Base-by-base conservation (phyloP, 1,140 invertebrate genomes). In the Drosophila melanica region DNA sequence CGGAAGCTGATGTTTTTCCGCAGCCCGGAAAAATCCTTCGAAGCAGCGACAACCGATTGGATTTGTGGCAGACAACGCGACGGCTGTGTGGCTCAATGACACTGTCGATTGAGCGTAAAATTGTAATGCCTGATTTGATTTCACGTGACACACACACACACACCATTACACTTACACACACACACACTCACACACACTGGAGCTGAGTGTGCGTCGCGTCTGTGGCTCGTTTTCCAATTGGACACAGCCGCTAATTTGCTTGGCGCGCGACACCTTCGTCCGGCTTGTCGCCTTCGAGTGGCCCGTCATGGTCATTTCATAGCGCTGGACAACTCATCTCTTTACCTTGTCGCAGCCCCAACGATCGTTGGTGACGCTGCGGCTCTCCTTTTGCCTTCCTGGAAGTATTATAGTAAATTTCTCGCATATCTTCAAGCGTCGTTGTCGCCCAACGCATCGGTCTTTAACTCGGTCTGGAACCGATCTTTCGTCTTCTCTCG, bases 121-220 rank as follows among this genome's bases (percentile, higher is more conserved):
- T 90, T 81, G 85, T 90, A 66, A 90, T 85, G 85, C 85, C 69
- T 90, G 86, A 90, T 90, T 90, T 90, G 77, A 90, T 85, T 90
- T 90, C 81, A 90, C 77, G 77, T 80, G 85, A 84, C 84, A 18
- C 8, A 51, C 35, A 50, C 16, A 16, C n/a, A 18, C 35, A 51
- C 47, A 54, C 44, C 35, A 54, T 45, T 3, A 41, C 11, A 59
- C 23, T 39, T 14, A 20, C 12, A 16, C 27, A n/a, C 12, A 60
- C 44, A 70, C 53, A 62, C 8, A 42, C 23, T 57, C 14, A 45
- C 30, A 47, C 20, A 30, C n/a, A 44, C 3, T 41, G 10, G n/a
- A 4, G n/a, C n/a, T n/a, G n/a, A n/a, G 5, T 7, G 14, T 18
- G 48, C 45, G 14, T 41, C 60, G 70, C 33, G 33, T 59, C 59